Evolutionary conservation across 2,888 invertebrate species (phyloP).

Genomic region (Heliconius ismenius): DNA sequence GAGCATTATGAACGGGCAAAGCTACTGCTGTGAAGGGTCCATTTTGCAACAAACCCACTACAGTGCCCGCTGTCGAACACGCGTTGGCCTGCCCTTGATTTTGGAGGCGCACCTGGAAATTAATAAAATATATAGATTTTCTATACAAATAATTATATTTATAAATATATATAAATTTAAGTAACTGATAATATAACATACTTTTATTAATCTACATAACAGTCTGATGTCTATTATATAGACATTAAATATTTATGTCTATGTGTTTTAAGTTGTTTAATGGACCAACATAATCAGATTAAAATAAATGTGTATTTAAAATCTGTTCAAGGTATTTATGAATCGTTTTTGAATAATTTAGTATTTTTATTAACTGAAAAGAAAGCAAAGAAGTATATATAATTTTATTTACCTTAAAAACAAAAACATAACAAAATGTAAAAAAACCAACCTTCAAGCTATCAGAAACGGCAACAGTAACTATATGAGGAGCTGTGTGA

Average conservation of each 20-base stretch:
- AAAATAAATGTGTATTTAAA: too few relatives aligned
- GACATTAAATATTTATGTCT: too few relatives aligned
- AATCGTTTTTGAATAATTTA: too few relatives aligned
- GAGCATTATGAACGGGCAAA: constrained; percentile 54
- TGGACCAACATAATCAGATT: too few relatives aligned
- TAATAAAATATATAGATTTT: background rate
- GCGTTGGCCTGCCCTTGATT: constrained; percentile 57
- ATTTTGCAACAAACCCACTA: constrained; percentile 67
- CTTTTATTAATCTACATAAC: too few relatives aligned
- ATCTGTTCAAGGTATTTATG: too few relatives aligned
- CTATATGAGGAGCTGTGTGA: constrained; percentile 55
- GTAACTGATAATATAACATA: too few relatives aligned
- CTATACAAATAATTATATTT: background rate
- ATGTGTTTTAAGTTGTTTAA: too few relatives aligned
- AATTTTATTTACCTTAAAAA: too few relatives aligned
- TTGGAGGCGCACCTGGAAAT: constrained; percentile 65
- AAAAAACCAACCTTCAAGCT: constrained; percentile 61
- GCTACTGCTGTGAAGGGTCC: constrained; percentile 68
- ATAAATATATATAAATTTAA: background rate
- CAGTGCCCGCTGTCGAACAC: constrained; percentile 48
- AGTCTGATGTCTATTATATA: too few relatives aligned
- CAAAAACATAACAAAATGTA: background rate
- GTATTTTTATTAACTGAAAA: too few relatives aligned
- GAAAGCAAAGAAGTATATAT: too few relatives aligned
- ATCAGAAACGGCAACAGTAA: constrained; percentile 70